phyloP scores from a whole-genome alignment of 2,797 vertebrate species.

The Apogon talboti region DNA sequence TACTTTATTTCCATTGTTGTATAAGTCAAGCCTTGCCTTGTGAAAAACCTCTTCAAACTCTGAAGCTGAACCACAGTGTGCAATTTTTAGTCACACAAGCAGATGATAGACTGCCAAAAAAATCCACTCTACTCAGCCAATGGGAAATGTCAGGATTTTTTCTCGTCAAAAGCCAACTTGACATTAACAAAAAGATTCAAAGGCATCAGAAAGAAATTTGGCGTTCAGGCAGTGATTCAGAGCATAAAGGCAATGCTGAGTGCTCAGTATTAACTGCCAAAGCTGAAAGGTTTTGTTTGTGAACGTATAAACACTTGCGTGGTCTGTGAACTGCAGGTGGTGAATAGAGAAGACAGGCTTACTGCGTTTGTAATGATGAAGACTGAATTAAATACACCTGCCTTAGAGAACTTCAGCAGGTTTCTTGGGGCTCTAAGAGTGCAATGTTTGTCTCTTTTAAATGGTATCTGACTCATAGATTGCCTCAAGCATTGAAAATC shows the following conservation, averaged over 20 bases:
- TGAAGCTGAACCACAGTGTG: constrained; percentile 1
- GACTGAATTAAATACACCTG: not conserved
- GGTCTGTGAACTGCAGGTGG: constrained; percentile 3
- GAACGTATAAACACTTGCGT: not conserved
- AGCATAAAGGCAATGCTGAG: constrained; percentile 12
- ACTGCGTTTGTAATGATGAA: constrained; percentile 1
- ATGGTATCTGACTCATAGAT: too few relatives aligned
- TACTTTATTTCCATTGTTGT: constrained; percentile 7
- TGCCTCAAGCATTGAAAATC: too few relatives aligned
- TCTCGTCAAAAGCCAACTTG: constrained; percentile 23
- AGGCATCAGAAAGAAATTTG: constrained; percentile 24
- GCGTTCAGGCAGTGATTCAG: constrained; percentile 5
- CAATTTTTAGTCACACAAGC: not conserved
- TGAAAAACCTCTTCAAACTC: constrained; percentile 5
- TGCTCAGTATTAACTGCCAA: constrained; percentile 34
- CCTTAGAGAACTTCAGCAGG: too few relatives aligned
- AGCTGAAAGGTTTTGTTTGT: constrained; percentile 30
- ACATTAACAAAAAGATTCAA: constrained; percentile 21
- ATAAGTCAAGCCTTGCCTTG: not conserved
- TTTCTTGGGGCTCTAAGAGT: too few relatives aligned
- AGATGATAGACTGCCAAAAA: constrained; percentile 5
- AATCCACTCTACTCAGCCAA: not conserved
- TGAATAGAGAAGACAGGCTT: not conserved
- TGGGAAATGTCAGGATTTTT: constrained; percentile 27
- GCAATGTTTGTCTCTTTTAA: too few relatives aligned